A percentile compares a stretch with the other conserved stretches of the same genome.
Conservation (phyloP, 1,140 invertebrate genomes). For the Drosophila murphyi region DNA sequence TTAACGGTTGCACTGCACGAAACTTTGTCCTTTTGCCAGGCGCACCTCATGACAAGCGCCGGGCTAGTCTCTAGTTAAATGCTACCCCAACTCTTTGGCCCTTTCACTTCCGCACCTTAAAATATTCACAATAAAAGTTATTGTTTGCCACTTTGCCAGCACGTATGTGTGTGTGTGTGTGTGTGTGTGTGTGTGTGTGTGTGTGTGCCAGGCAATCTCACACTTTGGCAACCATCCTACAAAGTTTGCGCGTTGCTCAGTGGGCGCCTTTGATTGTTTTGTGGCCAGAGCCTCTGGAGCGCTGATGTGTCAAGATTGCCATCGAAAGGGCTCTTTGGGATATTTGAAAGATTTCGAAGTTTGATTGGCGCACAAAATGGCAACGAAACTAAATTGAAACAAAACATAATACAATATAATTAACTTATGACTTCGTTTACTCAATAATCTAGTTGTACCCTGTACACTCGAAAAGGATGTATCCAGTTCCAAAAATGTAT, state of each 20-base stretch:
- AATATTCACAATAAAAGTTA: slow-evolving; percentile 82
- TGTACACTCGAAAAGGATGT: no score
- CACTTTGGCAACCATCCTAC: neutral
- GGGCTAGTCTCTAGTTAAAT: slow-evolving; percentile 15
- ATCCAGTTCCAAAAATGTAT: no score
- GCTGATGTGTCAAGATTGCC: slow-evolving; percentile 49
- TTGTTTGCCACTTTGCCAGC: slow-evolving; percentile 60
- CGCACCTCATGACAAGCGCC: slow-evolving; percentile 28
- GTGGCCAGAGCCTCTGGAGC: slow-evolving; percentile 40
- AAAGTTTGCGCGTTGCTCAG: slow-evolving; percentile 38
- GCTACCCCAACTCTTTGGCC: slow-evolving; percentile 10
- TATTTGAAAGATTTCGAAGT: slow-evolving; percentile 36
- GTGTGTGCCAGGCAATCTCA: neutral
- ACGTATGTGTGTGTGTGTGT: slow-evolving; percentile 4
- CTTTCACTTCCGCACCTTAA: slow-evolving; percentile 54
- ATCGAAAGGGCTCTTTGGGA: slow-evolving; percentile 38
- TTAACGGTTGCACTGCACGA: slow-evolving; percentile 45
- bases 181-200: slow-evolving; percentile 14
- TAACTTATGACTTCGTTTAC: neutral
- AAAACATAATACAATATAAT: slow-evolving; percentile 19
- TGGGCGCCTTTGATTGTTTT: slow-evolving; percentile 71
- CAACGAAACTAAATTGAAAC: slow-evolving; percentile 25
- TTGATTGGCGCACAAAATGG: slow-evolving; percentile 42
- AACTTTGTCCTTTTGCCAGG: slow-evolving; percentile 73
- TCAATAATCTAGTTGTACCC: neutral